phyloP scores from a whole-genome alignment of 2,113 vertebrate genomes.

The Coregonus clupeaformis region DNA sequence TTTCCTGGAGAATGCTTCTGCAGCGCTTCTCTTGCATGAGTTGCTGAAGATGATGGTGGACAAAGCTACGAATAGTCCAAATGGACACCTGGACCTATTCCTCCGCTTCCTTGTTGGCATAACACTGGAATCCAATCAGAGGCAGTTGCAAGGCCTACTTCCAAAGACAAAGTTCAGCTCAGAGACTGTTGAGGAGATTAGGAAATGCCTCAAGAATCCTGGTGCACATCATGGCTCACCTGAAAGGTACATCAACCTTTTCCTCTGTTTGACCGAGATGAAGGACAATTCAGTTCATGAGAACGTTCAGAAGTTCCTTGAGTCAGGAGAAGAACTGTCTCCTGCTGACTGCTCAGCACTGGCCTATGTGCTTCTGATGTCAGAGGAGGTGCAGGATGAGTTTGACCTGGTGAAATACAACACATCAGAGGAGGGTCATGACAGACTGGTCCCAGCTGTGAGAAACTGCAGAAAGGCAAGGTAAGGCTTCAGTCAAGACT shows the following conservation, averaged over 20 bases:
- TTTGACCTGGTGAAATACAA: conserved; percentile 32
- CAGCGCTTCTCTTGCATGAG: conserved; percentile 29
- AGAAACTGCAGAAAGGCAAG: conserved; percentile 37
- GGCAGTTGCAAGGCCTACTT: background rate
- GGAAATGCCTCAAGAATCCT: background rate
- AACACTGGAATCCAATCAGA: background rate
- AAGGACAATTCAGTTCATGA: conserved; percentile 25
- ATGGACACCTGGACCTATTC: conserved; percentile 45
- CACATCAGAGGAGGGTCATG: conserved; percentile 13
- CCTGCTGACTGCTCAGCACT: conserved; percentile 42
- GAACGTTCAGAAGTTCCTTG: conserved; percentile 13
- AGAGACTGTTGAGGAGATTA: conserved; percentile 3
- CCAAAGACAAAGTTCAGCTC: conserved; percentile 1
- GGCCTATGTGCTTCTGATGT: conserved; percentile 35
- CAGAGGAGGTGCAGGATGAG: conserved; percentile 26
- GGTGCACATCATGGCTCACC: rapidly evolving
- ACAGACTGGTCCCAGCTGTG: conserved; percentile 39
- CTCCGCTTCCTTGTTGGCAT: conserved; percentile 46
- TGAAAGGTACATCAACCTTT: conserved; percentile 45
- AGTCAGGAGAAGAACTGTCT: conserved; percentile 13
- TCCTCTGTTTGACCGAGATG: conserved; percentile 42
- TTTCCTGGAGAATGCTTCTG: conserved; percentile 11
- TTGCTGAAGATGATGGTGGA: conserved; percentile 35
- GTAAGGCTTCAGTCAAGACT: conserved; percentile 8
- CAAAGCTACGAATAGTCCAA: conserved; percentile 4